Base-by-base conservation (phyloP, 2,797 vertebrate genomes). In the Lemur catta region DNA sequence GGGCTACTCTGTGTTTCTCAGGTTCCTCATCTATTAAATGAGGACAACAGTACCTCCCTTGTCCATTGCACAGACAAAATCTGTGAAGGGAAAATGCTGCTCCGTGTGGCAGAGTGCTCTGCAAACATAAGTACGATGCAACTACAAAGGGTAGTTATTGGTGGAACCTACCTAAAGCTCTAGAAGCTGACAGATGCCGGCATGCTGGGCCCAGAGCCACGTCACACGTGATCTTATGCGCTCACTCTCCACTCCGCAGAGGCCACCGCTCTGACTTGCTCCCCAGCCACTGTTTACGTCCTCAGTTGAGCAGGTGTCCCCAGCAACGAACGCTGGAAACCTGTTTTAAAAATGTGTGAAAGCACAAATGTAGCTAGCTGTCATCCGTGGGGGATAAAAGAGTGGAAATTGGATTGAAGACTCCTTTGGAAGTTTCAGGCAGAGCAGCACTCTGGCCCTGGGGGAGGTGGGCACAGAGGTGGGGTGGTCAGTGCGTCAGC, bases 201-300 rank as follows among this genome's bases (percentile, higher is more conserved):
- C 33, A 28, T 13, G 10, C 18, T 20, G 74, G 35, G 33, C 61
- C 7, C 46, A 41, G 50, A 26, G 43, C 41, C 67, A 63, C 6
- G 4, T 7, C 1, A 0, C 3, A 2, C 9, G 71, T 55, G 18
- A 50, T 10, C 52, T 48, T 35, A 18, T 4, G 18, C 30, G 17
- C 4, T 43, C 9, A 38, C 10, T 69, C 13, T 20, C 52, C 1
- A 1, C 3, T 80, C 38, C 48, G 18, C 11, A 1, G 9, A 38
- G 55, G 7, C 15, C 35, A 41, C 33, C 26, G 1, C 52, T 46
- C 14, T 4, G 17, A 87, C 28, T 43, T 0, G 1, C 4, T 82
- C 55, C n/a, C 30, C 22, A 57, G 26, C n/a, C 20, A 10, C 69
- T 6, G 15, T 35, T 67, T 5, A 50, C 38, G 4, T 7, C 22